Evolutionary conservation across 2,888 invertebrate genomes (phyloP), one percentile per base, ranked within the genome.

Genomic region (Stegana nigrithorax): DNA sequence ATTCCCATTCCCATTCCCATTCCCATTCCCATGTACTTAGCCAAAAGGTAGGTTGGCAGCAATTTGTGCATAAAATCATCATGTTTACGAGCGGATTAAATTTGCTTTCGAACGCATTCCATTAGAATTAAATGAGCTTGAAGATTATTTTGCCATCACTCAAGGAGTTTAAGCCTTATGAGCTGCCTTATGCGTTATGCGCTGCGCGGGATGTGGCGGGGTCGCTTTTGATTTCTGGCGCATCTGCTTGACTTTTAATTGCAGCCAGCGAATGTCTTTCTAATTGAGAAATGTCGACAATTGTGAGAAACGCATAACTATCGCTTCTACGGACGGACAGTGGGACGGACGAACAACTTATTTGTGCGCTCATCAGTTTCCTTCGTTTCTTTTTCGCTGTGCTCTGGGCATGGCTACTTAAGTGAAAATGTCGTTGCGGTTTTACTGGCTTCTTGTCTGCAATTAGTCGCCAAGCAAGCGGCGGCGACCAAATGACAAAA

Each of bases 1-100:
- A n/a, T n/a, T n/a, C n/a, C n/a, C n/a, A n/a, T n/a, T n/a, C n/a
- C n/a, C n/a, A n/a, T n/a, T n/a, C n/a, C n/a, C n/a, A n/a, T n/a
- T n/a, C n/a, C n/a, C n/a, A n/a, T n/a, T n/a, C n/a, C n/a, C n/a
- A n/a, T n/a, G n/a, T n/a, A n/a, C n/a, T n/a, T n/a, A n/a, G n/a
- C n/a, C n/a, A n/a, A n/a, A n/a, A n/a, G n/a, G n/a, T n/a, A n/a
- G n/a, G 55, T 45, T 25, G 56, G 45, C 27, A 19, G 45, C 6
- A 51, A 59, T 55, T 62, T 63, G 67, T 65, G 55, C 62, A 67
- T 67, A 62, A 56, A 69, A 68, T 62, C 64, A 63, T 67, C 60
- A 73, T 81, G 79, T 81, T 82, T 82, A 81, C 73, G 81, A 77
- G 80, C 72, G 81, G 80, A 81, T 81, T 81, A 80, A 63, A 67